Conservation (phyloP, 2,888 invertebrate genomes). For the Malthinus seriepunctatus region DNA sequence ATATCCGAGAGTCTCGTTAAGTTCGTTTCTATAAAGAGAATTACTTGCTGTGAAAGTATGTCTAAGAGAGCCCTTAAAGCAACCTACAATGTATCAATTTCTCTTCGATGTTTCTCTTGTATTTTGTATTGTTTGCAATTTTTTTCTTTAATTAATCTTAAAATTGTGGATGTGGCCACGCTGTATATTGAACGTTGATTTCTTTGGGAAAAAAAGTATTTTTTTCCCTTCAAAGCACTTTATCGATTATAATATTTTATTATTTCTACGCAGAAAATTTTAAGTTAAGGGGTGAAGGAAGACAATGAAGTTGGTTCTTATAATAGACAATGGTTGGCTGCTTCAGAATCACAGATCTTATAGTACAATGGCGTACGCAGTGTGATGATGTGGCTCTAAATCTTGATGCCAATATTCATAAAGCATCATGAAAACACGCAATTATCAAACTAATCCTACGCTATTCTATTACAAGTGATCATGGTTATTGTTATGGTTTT, state of each 20-base stretch:
- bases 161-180: too few species aligned
- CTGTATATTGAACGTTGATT: too few species aligned
- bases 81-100: too few species aligned
- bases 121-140: too few species aligned
- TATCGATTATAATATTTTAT: constrained; percentile 16
- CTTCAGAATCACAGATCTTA: constrained; percentile 25
- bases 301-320: constrained; percentile 28
- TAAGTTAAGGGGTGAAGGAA: constrained; percentile 24
- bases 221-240: not conserved
- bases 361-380: constrained; percentile 27
- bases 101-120: too few species aligned
- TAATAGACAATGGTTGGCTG: constrained; percentile 31
- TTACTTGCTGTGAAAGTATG: too few species aligned
- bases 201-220: too few species aligned
- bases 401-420: constrained; percentile 37
- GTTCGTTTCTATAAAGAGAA: too few species aligned
- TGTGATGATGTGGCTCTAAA: constrained; percentile 32
- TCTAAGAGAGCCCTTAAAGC: too few species aligned
- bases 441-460: constrained; percentile 36
- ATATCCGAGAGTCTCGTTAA: too few species aligned
- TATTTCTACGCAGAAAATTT: constrained; percentile 20
- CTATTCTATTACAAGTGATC: constrained; percentile 35
- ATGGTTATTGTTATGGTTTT: constrained; percentile 36
- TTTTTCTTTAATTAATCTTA: too few species aligned
- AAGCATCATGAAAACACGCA: constrained; percentile 37